Percentiles rank a stretch among this genome's conserved stretches.
phyloP scores from a whole-genome alignment of 2,797 vertebrate species.

The Poecilia wingei region DNA sequence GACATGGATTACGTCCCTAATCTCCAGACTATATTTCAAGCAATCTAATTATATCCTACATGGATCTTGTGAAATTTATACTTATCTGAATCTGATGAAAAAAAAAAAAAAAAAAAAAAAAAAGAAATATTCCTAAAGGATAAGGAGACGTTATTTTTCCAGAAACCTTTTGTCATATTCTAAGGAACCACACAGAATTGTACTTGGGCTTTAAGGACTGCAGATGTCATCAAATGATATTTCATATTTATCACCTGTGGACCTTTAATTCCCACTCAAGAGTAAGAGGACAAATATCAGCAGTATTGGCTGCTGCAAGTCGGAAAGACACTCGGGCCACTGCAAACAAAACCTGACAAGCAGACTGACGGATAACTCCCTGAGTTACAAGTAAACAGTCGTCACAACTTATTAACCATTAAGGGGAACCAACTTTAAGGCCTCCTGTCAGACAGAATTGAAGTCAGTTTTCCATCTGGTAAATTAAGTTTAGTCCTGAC shows the following conservation, averaged over 20 bases:
- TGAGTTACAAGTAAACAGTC: slow-evolving; percentile 36
- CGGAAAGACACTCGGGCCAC: slow-evolving; percentile 32
- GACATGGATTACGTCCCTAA: not conserved
- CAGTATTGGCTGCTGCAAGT: slow-evolving; percentile 30
- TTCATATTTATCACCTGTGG: slow-evolving; percentile 65
- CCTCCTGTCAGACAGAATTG: slow-evolving; percentile 4
- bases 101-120: not conserved
- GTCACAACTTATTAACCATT: slow-evolving; percentile 38
- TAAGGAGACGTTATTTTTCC: not conserved
- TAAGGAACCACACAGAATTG: not conserved
- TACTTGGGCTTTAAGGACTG: not conserved
- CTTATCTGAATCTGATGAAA: not conserved
- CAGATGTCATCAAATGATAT: slow-evolving; percentile 25
- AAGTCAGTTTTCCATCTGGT: slow-evolving; percentile 9
- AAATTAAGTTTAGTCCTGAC: slow-evolving; percentile 23
- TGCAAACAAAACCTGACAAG: slow-evolving; percentile 17
- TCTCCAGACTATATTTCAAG: not conserved
- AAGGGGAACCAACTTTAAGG: slow-evolving; percentile 8
- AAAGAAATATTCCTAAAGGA: not conserved
- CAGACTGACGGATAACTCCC: slow-evolving; percentile 40
- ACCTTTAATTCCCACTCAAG: slow-evolving; percentile 48
- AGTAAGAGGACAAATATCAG: slow-evolving; percentile 34
- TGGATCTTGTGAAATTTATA: not conserved
- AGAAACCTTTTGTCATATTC: not conserved
- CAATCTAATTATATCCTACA: not conserved